phyloP scores from a whole-genome alignment of 2,888 invertebrate species.

The Craniophora ligustri region DNA sequence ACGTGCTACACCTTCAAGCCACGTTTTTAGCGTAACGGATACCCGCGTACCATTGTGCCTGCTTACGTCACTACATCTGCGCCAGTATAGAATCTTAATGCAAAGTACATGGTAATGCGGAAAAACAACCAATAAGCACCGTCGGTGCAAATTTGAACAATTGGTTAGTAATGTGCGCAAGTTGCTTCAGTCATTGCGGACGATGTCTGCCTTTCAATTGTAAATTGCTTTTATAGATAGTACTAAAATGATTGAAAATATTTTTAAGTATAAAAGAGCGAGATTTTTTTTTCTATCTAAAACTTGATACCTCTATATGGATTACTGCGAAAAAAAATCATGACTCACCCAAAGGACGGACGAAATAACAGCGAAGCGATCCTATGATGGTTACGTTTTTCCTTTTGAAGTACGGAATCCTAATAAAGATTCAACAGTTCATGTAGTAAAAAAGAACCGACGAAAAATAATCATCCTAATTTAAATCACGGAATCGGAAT shows the following conservation, averaged over 20 bases:
- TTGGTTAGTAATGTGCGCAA: conserved; percentile 26
- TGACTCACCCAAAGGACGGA: too few relatives aligned
- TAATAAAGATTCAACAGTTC: too few relatives aligned
- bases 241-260: conserved; percentile 12
- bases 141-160: conserved; percentile 39
- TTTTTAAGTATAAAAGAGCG: too few relatives aligned
- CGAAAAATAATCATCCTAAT: too few relatives aligned
- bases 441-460: too few relatives aligned
- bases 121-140: conserved; percentile 40
- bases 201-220: conserved; percentile 25
- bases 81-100: conserved; percentile 27
- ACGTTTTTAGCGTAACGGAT: conserved; percentile 47
- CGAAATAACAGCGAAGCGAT: too few relatives aligned
- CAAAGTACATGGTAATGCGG: conserved; percentile 27
- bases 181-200: not conserved
- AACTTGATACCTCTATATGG: too few relatives aligned
- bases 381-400: too few relatives aligned
- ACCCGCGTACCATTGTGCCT: conserved; percentile 23
- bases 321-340: too few relatives aligned
- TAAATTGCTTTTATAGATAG: conserved; percentile 24
- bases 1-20: conserved; percentile 32
- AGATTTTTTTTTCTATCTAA: too few relatives aligned
- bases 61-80: conserved; percentile 47
- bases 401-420: too few relatives aligned
- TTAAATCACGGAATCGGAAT: too few relatives aligned